Evolutionary conservation across 2,113 vertebrate genomes (phyloP).

Genomic region (Enhydra lutris): DNA sequence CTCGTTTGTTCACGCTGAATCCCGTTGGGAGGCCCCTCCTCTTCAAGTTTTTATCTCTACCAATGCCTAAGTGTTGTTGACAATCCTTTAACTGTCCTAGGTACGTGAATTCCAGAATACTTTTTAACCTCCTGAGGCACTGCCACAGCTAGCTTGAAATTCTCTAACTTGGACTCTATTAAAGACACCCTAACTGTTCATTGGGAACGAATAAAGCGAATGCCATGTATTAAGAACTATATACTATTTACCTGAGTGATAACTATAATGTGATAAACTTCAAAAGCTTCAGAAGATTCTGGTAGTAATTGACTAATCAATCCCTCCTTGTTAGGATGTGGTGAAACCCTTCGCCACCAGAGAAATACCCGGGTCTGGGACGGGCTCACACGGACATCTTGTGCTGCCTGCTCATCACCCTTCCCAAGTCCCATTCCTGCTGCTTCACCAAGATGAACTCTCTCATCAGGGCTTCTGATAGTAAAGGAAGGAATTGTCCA

Average conservation of each 20-base stretch:
- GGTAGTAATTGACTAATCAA: neutral
- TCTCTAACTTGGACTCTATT: neutral
- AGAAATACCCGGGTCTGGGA: neutral
- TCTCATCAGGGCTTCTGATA: neutral
- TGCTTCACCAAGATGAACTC: neutral
- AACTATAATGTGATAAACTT: neutral
- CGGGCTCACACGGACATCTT: neutral
- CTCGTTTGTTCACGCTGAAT: neutral
- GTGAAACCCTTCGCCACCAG: neutral
- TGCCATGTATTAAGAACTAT: neutral
- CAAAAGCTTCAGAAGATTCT: neutral
- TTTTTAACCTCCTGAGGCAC: neutral
- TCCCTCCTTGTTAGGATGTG: neutral
- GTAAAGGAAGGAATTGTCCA: slow-evolving; percentile 17
- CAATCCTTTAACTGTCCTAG: neutral
- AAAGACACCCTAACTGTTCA: neutral
- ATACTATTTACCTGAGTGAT: neutral
- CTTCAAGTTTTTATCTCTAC: neutral
- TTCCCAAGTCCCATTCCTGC: neutral
- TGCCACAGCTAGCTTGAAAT: neutral
- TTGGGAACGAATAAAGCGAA: neutral
- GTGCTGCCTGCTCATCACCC: neutral
- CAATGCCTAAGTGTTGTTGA: neutral
- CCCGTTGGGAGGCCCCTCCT: neutral
- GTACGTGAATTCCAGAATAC: neutral